A percentile compares a stretch with the other conserved stretches of the same genome.
Evolutionary conservation across 2,888 invertebrate species (phyloP).

Genomic region (Clitarchus hookeri): DNA sequence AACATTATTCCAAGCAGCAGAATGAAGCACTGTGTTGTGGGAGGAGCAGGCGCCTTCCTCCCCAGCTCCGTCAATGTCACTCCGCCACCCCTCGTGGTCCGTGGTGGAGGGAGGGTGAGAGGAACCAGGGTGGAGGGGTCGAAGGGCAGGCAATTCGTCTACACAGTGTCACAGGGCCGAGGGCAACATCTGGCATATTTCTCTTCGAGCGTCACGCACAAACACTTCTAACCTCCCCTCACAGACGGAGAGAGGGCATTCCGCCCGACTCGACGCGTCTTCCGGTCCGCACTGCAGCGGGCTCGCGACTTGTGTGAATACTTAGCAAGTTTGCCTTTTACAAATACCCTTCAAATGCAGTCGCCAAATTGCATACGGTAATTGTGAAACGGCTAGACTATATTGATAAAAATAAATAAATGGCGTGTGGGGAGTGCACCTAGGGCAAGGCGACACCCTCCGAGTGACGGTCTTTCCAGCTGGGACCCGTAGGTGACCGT

Average conservation of each 20-base stretch:
- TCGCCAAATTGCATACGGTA: no score
- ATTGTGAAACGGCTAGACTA: no score
- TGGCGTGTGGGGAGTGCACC: no score
- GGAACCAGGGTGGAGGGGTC: neutral
- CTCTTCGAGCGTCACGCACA: neutral
- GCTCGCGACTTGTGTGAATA: no score
- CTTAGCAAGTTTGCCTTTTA: no score
- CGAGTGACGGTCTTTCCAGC: no score
- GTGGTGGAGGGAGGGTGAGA: neutral
- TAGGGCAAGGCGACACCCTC: no score
- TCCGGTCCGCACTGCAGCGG: no score
- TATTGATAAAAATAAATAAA: no score
- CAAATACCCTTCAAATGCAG: no score
- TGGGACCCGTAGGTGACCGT: no score
- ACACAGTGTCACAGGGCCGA: neutral
- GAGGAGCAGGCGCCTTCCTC: neutral
- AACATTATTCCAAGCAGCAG: neutral
- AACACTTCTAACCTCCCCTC: neutral
- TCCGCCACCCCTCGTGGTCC: neutral
- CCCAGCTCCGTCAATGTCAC: slow-evolving; percentile 14
- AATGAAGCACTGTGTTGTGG: neutral
- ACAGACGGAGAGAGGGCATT: neutral
- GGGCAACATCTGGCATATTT: neutral
- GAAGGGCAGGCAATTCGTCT: slow-evolving; percentile 2
- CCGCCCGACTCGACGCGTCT: neutral